Evolutionary conservation across 2,797 vertebrate genomes (phyloP), one percentile per base, ranked within the genome.

Genomic region (Pseudochirops cupreus): DNA sequence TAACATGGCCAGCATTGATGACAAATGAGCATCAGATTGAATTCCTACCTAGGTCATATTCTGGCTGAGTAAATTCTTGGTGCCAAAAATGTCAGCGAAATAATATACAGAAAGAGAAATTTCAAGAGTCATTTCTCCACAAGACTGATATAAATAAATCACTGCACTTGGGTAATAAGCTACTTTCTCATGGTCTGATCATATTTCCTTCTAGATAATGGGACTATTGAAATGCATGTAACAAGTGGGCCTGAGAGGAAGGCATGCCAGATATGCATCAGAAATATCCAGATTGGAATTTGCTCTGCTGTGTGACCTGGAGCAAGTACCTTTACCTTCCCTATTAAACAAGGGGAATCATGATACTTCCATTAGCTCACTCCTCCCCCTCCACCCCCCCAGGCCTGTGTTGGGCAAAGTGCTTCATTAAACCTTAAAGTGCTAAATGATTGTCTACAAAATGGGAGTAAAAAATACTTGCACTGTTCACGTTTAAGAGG

Each of bases 1-100:
- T 57, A 6, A 54, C 74, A 92, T 74, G 87, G 52, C n/a, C 91
- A 16, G 59, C 9, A 28, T 50, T 57, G 93, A 92, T 46, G 74
- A 87, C 11, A 95, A 96, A 89, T 95, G 93, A 93, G 46, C 33
- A 55, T 74, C 74, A 93, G 93, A 91, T 91, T 96, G 96, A 94
- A 90, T 95, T 96, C 95, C 92, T 92, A 56, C 58, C 39, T 87
- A 28, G 74, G 39, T 87, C 39, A 46, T 67, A 29, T 91, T 74
- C 53, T 95, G 91, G 56, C 91, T 97, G 96, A 94, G 39, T 74
- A 95, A 92, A 67, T 95, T 91, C 74, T 46, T 87, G 39, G 39
- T 50, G 74, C 39, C 24, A 1, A 87, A 74, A 87, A 26, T 50
- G 74, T 87, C 74, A 24, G 74, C 50, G 39, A 87, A 82, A 87